Evolutionary conservation across 2,888 invertebrate species (phyloP), one percentile per base, ranked within the genome.

Genomic region (Thymelicus sylvestris): DNA sequence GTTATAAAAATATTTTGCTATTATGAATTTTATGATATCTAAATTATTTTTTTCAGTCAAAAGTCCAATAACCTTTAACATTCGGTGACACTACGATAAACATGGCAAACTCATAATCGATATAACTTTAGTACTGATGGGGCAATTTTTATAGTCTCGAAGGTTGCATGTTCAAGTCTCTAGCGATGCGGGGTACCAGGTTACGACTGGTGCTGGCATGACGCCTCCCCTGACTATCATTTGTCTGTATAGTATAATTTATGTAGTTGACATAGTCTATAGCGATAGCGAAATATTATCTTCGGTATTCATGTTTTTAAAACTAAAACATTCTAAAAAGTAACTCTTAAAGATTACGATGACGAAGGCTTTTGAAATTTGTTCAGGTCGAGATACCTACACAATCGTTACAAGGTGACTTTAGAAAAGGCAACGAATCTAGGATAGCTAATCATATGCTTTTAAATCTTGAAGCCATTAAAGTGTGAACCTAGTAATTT

Each of bases 81-180:
- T 59, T 59, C 38, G 39, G 48, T 48, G 7, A 6, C 31, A 66
- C 47, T 47, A 38, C 24, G 48, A 60, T n/a, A 67, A 41, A 12
- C 39, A 41, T n/a, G 39, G 19, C 50, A 60, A 61, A 67, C 12
- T 47, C 7, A 60, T 67, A 67, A 67, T 67, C 67, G 61, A 67
- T 67, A 67, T 60, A 61, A 67, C 39, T 67, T 57, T n/a, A 39
- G 13, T 79, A 77, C 76, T 41, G 12, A 13, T 48, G 38, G 19
- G 24, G 31, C 74, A 69, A 78, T 79, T 83, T 88, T 87, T 86
- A 87, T 85, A 77, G 78, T 79, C 77, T 75, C 78, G 80, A 83
- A 88, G 86, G 87, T 91, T 90, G 91, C 92, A 91, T 91, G 92
- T 86, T 83, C 76, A 82, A 81, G 81, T 83, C 83, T 79, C 80